Evolutionary conservation across 1,140 invertebrate genomes (phyloP), one percentile per base, ranked within the genome.

Genomic region (Zaprionus africanus): DNA sequence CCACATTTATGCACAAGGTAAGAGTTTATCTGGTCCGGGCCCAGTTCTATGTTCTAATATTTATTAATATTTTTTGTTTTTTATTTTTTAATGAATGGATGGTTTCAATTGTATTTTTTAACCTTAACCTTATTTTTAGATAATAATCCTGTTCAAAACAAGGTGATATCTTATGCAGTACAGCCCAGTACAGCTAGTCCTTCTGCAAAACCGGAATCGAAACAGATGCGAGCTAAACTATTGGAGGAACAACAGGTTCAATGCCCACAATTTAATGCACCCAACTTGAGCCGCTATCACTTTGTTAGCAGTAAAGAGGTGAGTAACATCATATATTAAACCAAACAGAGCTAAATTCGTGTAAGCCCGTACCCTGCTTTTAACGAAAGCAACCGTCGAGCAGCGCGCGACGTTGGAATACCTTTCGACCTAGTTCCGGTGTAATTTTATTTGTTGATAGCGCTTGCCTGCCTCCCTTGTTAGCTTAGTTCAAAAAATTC

Each of bases 231-330:
- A 11, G 19, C 60, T 4, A 79, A 82, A 17, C 28, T 17, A 61
- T 38, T 46, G 12, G 83, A 80, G 4, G 85, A 90, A 5, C 54
- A 59, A 17, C 78, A 66, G 28, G 58, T 17, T 7, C 65, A 76
- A 43, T 90, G 84, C 51, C 80, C 88, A 9, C 86, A 92, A 24
- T 92, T 92, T 86, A 94, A 92, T 34, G 93, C 94, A 2, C 94
- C 94, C 0, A 95, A 94, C 81, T 90, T 95, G 9, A 94, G 94
- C 57, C 94, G 95, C 53, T 95, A 95, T 76, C 95, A 94, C 34
- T 95, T 95, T 69, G 94, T 95, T 12, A 94, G 94, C 26, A 94
- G 94, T 64, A 94, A 94, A 82, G 93, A 94, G 80, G 94, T 94
- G 67, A 92, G 92, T 31, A 17, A 19, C 5, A 26, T 38, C 13